phyloP scores from a whole-genome alignment of 2,797 vertebrate genomes.

The Oreochromis mossambicus region DNA sequence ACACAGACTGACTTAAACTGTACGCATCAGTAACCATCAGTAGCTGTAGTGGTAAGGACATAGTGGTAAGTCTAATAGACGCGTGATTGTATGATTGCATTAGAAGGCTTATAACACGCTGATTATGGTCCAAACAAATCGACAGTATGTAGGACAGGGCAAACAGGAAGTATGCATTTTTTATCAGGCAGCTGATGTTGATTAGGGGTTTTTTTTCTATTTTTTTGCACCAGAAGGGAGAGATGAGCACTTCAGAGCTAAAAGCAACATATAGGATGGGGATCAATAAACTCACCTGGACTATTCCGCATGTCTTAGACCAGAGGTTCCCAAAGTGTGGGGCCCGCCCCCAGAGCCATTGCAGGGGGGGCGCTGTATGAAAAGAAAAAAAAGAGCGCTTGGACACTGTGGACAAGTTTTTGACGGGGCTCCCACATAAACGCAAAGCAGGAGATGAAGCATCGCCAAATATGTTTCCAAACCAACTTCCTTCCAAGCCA shows the following conservation, averaged over 20 bases:
- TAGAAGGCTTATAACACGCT: neutral
- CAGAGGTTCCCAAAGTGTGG: no score
- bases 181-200: neutral
- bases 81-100: neutral
- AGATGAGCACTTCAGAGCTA: neutral
- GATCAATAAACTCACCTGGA: neutral
- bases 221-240: neutral
- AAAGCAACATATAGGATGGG: neutral
- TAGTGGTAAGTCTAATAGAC: neutral
- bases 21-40: neutral
- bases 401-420: no score
- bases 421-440: no score
- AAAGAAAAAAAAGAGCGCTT: no score
- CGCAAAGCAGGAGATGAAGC: no score
- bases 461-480: no score
- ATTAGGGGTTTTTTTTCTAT: neutral
- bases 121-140: neutral
- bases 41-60: neutral
- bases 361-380: no score
- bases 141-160: neutral
- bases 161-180: neutral
- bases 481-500: no score
- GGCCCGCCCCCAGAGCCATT: no score
- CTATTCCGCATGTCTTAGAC: neutral
- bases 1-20: neutral